A percentile compares a stretch with the other conserved stretches of the same genome.
Evolutionary conservation across 2,113 vertebrate genomes (phyloP).

Genomic region (Empidonax traillii): DNA sequence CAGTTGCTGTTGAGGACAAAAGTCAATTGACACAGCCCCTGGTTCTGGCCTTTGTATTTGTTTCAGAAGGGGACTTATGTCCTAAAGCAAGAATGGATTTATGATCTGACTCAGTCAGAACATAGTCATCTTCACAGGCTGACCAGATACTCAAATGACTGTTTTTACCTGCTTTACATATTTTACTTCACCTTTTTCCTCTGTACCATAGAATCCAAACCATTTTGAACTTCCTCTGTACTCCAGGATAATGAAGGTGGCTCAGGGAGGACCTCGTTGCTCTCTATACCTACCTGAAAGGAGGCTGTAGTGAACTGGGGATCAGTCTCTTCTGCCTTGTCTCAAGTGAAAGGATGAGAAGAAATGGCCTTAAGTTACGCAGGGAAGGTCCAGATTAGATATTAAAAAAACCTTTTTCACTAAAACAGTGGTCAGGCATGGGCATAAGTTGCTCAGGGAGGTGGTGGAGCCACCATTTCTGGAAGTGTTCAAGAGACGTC

Average conservation of each 20-base stretch:
- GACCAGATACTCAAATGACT: neutral
- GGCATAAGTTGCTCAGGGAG: neutral
- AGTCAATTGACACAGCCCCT: neutral
- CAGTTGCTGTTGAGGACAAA: neutral
- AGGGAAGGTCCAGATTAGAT: neutral
- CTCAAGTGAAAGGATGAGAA: neutral
- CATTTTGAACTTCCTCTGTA: neutral
- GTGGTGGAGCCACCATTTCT: fast-evolving
- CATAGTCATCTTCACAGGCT: neutral
- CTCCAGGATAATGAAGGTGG: neutral
- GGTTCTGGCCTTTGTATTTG: neutral
- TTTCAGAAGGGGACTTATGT: neutral
- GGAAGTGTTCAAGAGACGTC: neutral
- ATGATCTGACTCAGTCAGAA: neutral
- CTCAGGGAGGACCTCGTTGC: neutral
- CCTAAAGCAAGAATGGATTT: neutral
- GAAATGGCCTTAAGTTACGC: neutral
- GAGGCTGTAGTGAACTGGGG: neutral
- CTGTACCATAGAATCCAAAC: neutral
- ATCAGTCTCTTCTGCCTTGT: neutral
- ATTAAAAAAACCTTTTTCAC: neutral
- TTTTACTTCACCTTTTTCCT: neutral
- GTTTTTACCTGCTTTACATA: neutral
- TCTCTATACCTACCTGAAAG: neutral
- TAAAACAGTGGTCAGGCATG: neutral